A percentile compares a stretch with the other conserved stretches of the same genome.
phyloP scores from a whole-genome alignment of 2,797 vertebrate genomes.

The Morelia viridis region DNA sequence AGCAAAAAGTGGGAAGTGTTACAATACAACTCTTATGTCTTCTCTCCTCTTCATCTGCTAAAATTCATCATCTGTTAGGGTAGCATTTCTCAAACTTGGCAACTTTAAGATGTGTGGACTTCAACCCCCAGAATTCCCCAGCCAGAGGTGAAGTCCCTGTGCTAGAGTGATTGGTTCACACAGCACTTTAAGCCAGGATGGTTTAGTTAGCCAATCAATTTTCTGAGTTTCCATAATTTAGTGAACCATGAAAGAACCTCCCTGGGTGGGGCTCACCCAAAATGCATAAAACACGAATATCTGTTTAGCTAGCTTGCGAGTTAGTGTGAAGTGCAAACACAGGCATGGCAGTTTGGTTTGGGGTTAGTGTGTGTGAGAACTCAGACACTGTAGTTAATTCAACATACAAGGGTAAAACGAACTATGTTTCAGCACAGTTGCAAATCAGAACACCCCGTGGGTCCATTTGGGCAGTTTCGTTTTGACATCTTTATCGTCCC shows the following conservation, averaged over 20 bases:
- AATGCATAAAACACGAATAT: not conserved
- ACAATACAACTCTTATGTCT: not conserved
- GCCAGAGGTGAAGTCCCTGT: not conserved
- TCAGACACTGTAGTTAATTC: not conserved
- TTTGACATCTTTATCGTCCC: not conserved
- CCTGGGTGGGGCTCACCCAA: not conserved
- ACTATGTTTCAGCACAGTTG: not conserved
- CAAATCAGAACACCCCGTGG: not conserved
- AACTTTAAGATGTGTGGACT: not conserved
- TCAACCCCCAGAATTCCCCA: too few species aligned
- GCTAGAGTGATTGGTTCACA: not conserved
- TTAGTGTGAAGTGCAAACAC: not conserved
- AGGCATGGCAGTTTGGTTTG: not conserved
- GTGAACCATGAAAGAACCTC: not conserved
- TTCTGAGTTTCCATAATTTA: not conserved
- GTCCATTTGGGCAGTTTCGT: not conserved
- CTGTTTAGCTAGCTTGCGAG: not conserved
- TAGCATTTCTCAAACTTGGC: not conserved
- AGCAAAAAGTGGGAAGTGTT: not conserved
- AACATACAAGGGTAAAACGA: not conserved
- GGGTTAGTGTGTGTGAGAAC: not conserved
- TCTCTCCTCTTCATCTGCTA: not conserved
- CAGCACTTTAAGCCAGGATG: not conserved
- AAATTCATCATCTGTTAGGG: not conserved
- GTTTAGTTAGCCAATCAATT: not conserved